phyloP scores from a whole-genome alignment of 2,113 vertebrate genomes.

The Azemiops feae region DNA sequence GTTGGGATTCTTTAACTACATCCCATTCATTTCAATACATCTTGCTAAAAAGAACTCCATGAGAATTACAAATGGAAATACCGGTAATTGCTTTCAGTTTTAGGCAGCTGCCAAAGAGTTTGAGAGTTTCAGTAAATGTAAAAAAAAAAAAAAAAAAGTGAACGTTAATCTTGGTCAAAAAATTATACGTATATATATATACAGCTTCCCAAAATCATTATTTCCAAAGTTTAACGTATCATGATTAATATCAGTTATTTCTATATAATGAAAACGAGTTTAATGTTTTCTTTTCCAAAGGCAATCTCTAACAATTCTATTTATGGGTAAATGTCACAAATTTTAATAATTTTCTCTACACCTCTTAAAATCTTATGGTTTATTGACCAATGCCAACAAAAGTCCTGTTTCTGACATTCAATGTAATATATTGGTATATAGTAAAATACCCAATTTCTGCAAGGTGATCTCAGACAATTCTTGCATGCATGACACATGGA shows the following conservation, averaged over 20 bases:
- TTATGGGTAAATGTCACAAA: neutral
- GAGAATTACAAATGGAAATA: neutral
- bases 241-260: neutral
- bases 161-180: neutral
- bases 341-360: neutral
- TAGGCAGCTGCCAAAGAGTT: neutral
- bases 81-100: neutral
- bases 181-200: neutral
- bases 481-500: neutral
- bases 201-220: neutral
- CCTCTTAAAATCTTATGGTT: neutral
- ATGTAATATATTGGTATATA: neutral
- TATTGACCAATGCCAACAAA: neutral
- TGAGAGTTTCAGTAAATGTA: too few relatives aligned
- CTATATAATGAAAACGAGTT: neutral
- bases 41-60: neutral
- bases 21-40: neutral
- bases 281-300: neutral
- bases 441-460: neutral
- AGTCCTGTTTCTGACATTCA: neutral
- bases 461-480: neutral
- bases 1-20: neutral
- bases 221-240: neutral
- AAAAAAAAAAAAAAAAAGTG: neutral
- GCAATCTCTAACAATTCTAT: neutral